A percentile compares a stretch with the other conserved stretches of the same genome.
phyloP scores from a whole-genome alignment of 2,113 vertebrate genomes.

The Aix galericulata region DNA sequence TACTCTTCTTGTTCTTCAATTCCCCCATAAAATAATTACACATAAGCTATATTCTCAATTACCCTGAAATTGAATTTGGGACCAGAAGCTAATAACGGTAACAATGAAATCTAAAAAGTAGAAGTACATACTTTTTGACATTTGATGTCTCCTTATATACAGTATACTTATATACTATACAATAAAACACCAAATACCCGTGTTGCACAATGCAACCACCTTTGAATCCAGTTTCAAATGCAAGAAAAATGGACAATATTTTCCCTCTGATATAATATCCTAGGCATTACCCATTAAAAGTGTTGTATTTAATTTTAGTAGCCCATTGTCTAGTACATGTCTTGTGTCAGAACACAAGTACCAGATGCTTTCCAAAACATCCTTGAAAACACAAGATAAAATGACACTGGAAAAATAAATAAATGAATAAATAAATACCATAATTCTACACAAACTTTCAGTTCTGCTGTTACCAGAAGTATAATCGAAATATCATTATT shows the following conservation, averaged over 20 bases:
- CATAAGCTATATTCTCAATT: not conserved
- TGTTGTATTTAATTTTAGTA: not conserved
- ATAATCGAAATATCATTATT: conserved; percentile 37
- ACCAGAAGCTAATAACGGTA: not conserved
- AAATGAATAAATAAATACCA: not conserved
- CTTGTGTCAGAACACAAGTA: not conserved
- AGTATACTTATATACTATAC: too few species aligned
- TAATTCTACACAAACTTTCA: conserved; percentile 1
- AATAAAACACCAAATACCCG: not conserved
- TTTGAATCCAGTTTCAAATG: not conserved
- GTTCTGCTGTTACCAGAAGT: not conserved
- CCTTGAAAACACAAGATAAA: conserved; percentile 8
- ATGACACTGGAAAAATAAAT: not conserved
- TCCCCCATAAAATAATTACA: not conserved
- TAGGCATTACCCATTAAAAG: not conserved
- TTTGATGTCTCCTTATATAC: not conserved
- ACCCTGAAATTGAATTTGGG: not conserved
- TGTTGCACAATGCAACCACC: not conserved
- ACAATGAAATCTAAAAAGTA: not conserved
- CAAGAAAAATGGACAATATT: not conserved
- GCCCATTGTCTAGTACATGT: too few species aligned
- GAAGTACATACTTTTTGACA: not conserved
- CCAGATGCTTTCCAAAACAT: conserved; percentile 27
- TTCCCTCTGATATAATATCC: not conserved
- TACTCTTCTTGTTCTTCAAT: not conserved